Conservation (phyloP, 2,113 vertebrate genomes). For the Pteruthius melanotis region DNA sequence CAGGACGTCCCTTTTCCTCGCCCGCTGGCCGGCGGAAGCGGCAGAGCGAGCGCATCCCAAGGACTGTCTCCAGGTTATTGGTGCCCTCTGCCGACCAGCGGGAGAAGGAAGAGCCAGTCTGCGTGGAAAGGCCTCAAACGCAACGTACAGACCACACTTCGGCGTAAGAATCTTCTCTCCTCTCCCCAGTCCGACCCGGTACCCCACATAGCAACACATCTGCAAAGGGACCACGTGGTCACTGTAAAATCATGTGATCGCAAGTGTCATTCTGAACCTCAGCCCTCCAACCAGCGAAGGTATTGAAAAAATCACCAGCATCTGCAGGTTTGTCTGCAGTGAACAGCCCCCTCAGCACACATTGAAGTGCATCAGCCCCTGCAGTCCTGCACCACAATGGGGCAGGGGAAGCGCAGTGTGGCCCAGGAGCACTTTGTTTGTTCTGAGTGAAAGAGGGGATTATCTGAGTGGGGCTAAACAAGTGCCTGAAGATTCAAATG, state of each 20-base stretch:
- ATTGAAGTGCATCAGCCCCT: conserved; percentile 25
- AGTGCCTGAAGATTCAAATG: conserved; percentile 28
- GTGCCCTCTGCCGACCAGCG: conserved; percentile 42
- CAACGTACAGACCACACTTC: fast-evolving
- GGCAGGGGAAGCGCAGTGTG: neutral
- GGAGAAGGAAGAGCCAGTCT: neutral
- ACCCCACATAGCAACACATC: neutral
- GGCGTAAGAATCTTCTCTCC: fast-evolving
- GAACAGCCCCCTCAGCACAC: neutral
- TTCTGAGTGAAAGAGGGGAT: conserved; percentile 4
- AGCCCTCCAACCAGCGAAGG: neutral
- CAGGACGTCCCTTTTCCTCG: fast-evolving
- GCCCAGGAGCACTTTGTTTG: neutral
- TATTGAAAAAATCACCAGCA: neutral
- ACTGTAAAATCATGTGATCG: fast-evolving
- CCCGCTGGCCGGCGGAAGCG: fast-evolving
- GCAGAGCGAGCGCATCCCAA: neutral
- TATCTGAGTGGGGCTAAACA: neutral
- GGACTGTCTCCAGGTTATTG: neutral
- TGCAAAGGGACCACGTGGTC: neutral
- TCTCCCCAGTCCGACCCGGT: neutral
- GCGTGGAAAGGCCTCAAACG: neutral
- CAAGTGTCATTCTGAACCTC: neutral
- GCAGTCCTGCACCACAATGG: neutral
- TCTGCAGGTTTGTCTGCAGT: neutral